Conservation (phyloP, 2,888 invertebrate genomes). For the Azorinus chamasolen region DNA sequence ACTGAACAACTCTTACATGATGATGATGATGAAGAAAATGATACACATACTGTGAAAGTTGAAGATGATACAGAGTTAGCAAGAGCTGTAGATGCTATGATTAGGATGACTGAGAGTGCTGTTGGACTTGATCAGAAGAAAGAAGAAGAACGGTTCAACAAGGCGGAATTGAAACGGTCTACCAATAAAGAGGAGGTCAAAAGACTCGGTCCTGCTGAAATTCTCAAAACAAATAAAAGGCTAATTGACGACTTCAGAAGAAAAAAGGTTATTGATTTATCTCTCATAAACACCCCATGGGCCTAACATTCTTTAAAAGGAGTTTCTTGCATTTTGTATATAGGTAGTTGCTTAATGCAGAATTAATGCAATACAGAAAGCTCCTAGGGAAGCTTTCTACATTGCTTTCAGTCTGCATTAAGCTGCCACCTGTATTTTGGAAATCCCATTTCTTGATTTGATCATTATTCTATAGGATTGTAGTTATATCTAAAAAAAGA, state of each 20-base stretch:
- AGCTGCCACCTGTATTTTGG: no score
- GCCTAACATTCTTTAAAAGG: no score
- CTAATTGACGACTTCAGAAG: conserved; percentile 76
- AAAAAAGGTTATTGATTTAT: conserved; percentile 67
- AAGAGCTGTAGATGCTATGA: conserved; percentile 47
- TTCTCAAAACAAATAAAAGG: conserved; percentile 72
- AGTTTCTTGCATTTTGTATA: no score
- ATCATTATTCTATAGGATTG: no score
- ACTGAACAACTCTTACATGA: background rate
- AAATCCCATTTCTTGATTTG: no score
- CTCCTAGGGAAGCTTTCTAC: no score
- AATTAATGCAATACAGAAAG: no score
- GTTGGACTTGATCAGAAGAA: conserved; percentile 4
- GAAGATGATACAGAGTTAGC: conserved; percentile 31
- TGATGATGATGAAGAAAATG: background rate
- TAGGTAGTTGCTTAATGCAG: no score
- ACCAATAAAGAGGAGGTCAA: conserved; percentile 50
- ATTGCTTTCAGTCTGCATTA: no score
- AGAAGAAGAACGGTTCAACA: conserved; percentile 1
- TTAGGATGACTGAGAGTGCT: conserved; percentile 54
- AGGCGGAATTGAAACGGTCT: conserved; percentile 30
- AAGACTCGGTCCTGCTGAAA: conserved; percentile 57
- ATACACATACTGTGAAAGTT: background rate
- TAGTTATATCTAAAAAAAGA: no score
- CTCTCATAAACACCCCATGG: no score